A percentile compares a stretch with the other conserved stretches of the same genome.
Conservation (phyloP, 2,113 vertebrate genomes). For the Phrynosoma blainvillii region DNA sequence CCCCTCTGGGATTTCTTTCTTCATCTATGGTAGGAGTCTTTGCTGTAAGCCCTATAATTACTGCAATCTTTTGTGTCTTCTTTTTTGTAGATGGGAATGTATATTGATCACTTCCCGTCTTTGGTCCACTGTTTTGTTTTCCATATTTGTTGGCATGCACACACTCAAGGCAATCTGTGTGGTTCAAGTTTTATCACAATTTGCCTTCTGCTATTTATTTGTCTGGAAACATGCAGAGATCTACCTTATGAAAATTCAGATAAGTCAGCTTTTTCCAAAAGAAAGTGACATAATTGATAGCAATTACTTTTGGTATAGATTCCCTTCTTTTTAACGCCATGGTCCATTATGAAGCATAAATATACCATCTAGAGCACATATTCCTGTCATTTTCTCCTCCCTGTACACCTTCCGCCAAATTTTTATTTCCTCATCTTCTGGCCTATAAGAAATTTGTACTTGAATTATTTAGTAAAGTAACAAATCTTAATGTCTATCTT, state of each 20-base stretch:
- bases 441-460: slow-evolving; percentile 43
- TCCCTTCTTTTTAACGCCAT: slow-evolving; percentile 42
- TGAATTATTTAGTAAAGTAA: slow-evolving; percentile 50
- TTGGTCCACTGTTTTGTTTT: too few relatives aligned
- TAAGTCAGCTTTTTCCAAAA: slow-evolving; percentile 42
- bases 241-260: slow-evolving; percentile 42
- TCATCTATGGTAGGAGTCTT: too few relatives aligned
- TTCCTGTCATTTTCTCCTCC: slow-evolving; percentile 46
- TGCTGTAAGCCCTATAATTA: too few relatives aligned
- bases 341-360: slow-evolving; percentile 39
- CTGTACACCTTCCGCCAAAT: slow-evolving; percentile 19
- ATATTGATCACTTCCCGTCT: too few relatives aligned
- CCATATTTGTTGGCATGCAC: too few relatives aligned
- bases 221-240: slow-evolving; percentile 5
- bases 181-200: neutral
- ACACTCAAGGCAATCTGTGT: slow-evolving; percentile 30
- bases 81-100: too few relatives aligned
- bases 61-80: too few relatives aligned
- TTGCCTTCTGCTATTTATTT: slow-evolving; percentile 28
- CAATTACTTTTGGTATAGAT: slow-evolving; percentile 39
- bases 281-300: slow-evolving; percentile 25
- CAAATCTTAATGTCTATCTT: slow-evolving; percentile 61
- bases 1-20: too few relatives aligned
- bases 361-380: slow-evolving; percentile 54
- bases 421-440: slow-evolving; percentile 27